These are phyloP conservation scores for Polydesmus complanatus DNA, from an alignment of 2,888 invertebrate species.

Conservation along the genomic window DNA sequence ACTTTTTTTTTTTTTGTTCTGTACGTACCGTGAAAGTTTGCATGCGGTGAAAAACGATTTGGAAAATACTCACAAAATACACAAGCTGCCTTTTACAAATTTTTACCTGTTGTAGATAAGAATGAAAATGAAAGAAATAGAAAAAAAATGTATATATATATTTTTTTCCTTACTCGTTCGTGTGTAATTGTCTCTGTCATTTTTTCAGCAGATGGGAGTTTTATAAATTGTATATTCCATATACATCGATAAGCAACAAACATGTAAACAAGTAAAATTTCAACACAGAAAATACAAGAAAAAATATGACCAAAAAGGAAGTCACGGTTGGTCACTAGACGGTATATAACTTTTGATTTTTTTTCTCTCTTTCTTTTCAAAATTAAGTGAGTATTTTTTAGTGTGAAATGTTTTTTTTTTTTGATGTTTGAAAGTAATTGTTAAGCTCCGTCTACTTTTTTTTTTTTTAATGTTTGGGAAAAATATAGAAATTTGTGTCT, in stretches of 20 bases:
- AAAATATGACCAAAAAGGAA: neutral
- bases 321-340: neutral
- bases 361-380: too few species aligned
- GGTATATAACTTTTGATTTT: neutral
- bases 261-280: neutral
- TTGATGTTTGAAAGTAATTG: too few species aligned
- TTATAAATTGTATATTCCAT: neutral
- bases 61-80: neutral
- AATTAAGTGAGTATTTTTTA: neutral
- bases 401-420: neutral
- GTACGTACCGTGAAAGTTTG: neutral
- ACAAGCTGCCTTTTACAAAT: neutral
- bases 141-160: too few species aligned
- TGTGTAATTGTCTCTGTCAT: neutral
- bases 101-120: neutral
- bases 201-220: neutral
- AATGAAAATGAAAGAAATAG: neutral
- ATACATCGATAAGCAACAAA: neutral
- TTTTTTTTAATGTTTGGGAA: neutral
- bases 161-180: too few species aligned
- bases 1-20: neutral
- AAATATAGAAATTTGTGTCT: neutral
- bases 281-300: neutral
- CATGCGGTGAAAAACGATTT: neutral
- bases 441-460: too few species aligned